Percentiles rank a stretch among this genome's conserved stretches.
phyloP scores from a whole-genome alignment of 2,797 vertebrate genomes.

The Cyclopterus lumpus region DNA sequence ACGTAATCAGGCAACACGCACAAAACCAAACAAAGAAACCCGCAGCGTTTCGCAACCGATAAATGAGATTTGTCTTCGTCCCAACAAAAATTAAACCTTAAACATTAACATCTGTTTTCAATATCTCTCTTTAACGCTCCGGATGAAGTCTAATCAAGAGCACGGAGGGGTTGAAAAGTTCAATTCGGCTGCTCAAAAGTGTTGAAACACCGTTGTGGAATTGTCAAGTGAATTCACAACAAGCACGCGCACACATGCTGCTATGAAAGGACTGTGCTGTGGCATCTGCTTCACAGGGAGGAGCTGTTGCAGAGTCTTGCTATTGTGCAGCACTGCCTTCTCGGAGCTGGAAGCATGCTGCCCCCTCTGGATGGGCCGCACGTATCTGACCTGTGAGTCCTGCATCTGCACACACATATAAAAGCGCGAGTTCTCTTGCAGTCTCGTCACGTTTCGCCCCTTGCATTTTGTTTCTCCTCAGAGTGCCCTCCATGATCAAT shows the following conservation, averaged over 20 bases:
- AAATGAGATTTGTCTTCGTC: slow-evolving; percentile 1
- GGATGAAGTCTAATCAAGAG: slow-evolving; percentile 22
- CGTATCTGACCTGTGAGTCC: slow-evolving; percentile 91
- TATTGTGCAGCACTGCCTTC: slow-evolving; percentile 94
- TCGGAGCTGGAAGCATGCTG: slow-evolving; percentile 94
- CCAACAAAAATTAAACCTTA: neutral
- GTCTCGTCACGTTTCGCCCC: slow-evolving; percentile 19
- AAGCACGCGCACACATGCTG: slow-evolving; percentile 1
- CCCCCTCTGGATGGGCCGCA: slow-evolving; percentile 91
- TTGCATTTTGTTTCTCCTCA: slow-evolving; percentile 61
- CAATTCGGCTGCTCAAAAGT: slow-evolving; percentile 8
- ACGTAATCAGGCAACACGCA: slow-evolving; percentile 1
- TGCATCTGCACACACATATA: slow-evolving; percentile 12
- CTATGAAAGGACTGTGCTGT: slow-evolving; percentile 45
- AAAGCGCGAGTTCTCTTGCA: slow-evolving; percentile 5
- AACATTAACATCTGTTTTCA: slow-evolving; percentile 41
- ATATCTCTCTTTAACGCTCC: neutral
- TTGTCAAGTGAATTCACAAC: slow-evolving; percentile 9
- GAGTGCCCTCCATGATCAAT: slow-evolving; percentile 91
- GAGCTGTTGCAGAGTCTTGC: slow-evolving; percentile 95
- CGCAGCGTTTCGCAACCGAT: neutral
- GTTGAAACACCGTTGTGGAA: neutral
- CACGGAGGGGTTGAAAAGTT: neutral
- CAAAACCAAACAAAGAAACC: slow-evolving; percentile 38
- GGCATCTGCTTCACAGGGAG: slow-evolving; percentile 85